These are phyloP conservation scores for Eulithis testata DNA, from an alignment of 2,888 invertebrate genomes.

Conservation along the genomic window DNA sequence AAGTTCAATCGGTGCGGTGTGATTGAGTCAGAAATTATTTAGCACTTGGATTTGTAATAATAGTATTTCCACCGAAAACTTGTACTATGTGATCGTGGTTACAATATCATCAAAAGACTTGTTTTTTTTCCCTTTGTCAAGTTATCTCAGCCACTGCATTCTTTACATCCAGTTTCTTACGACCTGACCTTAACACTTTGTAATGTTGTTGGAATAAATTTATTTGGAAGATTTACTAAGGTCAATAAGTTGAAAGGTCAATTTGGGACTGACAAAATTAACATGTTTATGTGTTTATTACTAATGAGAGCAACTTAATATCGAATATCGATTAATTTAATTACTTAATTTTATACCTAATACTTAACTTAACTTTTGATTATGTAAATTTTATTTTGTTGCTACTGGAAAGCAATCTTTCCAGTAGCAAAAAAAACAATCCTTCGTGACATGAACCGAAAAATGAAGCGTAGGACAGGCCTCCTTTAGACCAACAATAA, in stretches of 20 bases:
- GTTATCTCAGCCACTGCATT: background rate
- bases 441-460: too few species aligned
- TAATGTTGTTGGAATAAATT: constrained; percentile 17
- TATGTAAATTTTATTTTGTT: too few species aligned
- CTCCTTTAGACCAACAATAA: too few species aligned
- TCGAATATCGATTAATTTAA: constrained; percentile 8
- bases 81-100: too few species aligned
- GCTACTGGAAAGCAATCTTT: too few species aligned
- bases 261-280: constrained; percentile 1
- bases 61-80: too few species aligned
- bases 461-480: too few species aligned
- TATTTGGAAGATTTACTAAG: constrained; percentile 21
- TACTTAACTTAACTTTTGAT: too few species aligned
- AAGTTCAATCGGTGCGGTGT: too few species aligned
- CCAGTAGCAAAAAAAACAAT: too few species aligned
- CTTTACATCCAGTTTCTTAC: constrained; percentile 25
- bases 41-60: too few species aligned
- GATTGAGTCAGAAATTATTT: too few species aligned
- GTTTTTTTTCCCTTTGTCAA: constrained; percentile 3
- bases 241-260: constrained; percentile 25
- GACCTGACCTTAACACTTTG: constrained; percentile 31
- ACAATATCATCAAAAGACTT: background rate
- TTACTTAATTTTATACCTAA: constrained; percentile 3
- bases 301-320: constrained; percentile 1
- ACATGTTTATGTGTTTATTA: constrained; percentile 15